phyloP scores from a whole-genome alignment of 2,888 invertebrate species.

The Fabriciana adippe region DNA sequence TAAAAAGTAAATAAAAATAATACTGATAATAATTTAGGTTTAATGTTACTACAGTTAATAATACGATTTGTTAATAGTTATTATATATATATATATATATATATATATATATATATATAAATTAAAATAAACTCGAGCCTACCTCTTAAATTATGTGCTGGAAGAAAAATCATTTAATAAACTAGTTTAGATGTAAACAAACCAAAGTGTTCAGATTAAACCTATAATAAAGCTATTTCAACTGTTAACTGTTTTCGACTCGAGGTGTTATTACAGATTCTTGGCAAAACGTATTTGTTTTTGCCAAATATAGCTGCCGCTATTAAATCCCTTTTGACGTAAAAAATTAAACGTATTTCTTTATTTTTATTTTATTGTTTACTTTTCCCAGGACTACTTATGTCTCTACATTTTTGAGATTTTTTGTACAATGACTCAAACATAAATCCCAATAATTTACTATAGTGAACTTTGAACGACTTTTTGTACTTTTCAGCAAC shows the following conservation, averaged over 20 bases:
- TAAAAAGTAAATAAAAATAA: no score
- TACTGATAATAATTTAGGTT: no score
- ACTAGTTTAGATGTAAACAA: no score
- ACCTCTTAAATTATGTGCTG: no score
- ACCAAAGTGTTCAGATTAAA: no score
- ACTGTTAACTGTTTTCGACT: not conserved
- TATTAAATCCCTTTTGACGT: constrained; percentile 1
- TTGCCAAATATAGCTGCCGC: constrained; percentile 51
- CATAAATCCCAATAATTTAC: constrained; percentile 3
- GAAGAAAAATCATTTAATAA: no score
- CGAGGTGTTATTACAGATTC: constrained; percentile 33
- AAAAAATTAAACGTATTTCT: constrained; percentile 10
- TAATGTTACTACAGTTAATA: no score
- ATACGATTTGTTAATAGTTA: no score
- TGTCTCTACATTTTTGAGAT: not conserved
- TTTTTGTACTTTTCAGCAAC: constrained; percentile 2
- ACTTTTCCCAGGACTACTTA: constrained; percentile 1
- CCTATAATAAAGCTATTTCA: not conserved
- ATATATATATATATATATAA: no score
- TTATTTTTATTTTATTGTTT: not conserved
- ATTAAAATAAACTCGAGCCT: no score
- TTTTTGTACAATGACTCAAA: not conserved
- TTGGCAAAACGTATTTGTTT: constrained; percentile 49
- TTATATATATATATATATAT: no score
- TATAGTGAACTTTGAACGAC: not conserved